Conservation (phyloP, 2,113 vertebrate species). For the Ptilonorhynchus violaceus region DNA sequence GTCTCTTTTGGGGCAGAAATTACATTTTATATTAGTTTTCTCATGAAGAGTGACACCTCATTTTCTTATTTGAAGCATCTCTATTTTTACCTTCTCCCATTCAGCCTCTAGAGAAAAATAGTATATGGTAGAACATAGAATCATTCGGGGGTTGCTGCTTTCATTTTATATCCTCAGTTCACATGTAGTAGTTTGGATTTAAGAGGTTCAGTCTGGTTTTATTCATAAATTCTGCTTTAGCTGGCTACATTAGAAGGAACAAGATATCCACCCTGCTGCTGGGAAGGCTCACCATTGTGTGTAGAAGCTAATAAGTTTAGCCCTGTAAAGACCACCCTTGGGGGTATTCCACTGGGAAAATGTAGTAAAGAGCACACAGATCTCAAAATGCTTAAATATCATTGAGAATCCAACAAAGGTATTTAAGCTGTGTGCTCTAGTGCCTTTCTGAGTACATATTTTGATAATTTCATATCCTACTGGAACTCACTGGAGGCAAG, state of each 20-base stretch:
- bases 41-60: neutral
- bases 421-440: neutral
- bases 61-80: slow-evolving; percentile 16
- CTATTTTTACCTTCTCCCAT: neutral
- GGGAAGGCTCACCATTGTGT: neutral
- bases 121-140: neutral
- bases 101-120: slow-evolving; percentile 12
- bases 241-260: neutral
- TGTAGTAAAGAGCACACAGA: neutral
- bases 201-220: neutral
- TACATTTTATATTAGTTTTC: slow-evolving; percentile 3
- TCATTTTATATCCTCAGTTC: neutral
- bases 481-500: neutral
- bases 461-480: neutral
- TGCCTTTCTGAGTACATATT: neutral
- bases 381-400: neutral
- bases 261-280: neutral
- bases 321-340: neutral
- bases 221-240: neutral
- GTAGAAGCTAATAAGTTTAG: neutral
- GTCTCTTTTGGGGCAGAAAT: neutral
- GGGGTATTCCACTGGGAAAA: neutral
- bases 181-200: neutral
- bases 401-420: neutral
- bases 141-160: neutral